Conservation (phyloP, 2,113 vertebrate species). For the Leucopsar rothschildi region DNA sequence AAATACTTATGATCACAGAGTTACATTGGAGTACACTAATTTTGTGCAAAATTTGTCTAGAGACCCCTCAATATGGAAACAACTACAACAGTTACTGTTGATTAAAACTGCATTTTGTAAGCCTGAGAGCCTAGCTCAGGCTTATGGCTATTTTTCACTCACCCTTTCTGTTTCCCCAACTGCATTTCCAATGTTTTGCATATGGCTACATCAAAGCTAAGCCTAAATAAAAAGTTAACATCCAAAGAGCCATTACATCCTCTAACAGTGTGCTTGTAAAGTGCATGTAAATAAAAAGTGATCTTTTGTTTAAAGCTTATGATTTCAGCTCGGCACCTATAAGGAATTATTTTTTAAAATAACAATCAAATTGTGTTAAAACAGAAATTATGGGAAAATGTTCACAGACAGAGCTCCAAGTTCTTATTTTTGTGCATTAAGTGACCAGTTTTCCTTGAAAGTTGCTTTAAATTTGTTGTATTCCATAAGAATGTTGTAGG, state of each 20-base stretch:
- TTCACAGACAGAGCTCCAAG: not conserved
- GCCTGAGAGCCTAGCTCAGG: not conserved
- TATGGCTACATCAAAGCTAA: not conserved
- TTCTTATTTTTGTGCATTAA: not conserved
- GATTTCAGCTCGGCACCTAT: not conserved
- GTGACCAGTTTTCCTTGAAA: not conserved
- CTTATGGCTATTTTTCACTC: not conserved
- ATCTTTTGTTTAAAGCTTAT: not conserved
- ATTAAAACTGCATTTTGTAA: not conserved
- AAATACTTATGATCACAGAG: not conserved
- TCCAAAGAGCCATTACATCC: not conserved
- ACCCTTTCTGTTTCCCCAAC: not conserved
- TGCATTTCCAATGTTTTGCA: slow-evolving; percentile 9
- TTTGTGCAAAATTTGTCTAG: not conserved
- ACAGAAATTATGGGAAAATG: not conserved
- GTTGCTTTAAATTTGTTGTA: not conserved
- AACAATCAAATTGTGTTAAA: not conserved
- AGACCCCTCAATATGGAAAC: not conserved
- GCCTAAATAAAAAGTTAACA: not conserved
- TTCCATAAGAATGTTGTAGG: not conserved
- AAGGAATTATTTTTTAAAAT: not conserved
- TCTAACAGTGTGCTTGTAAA: not conserved
- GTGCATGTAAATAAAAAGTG: not conserved
- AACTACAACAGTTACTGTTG: not conserved
- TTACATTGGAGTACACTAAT: not conserved